These are phyloP conservation scores for Punctoribates punctum DNA, from an alignment of 2,888 invertebrate species.

Conservation along the genomic window DNA sequence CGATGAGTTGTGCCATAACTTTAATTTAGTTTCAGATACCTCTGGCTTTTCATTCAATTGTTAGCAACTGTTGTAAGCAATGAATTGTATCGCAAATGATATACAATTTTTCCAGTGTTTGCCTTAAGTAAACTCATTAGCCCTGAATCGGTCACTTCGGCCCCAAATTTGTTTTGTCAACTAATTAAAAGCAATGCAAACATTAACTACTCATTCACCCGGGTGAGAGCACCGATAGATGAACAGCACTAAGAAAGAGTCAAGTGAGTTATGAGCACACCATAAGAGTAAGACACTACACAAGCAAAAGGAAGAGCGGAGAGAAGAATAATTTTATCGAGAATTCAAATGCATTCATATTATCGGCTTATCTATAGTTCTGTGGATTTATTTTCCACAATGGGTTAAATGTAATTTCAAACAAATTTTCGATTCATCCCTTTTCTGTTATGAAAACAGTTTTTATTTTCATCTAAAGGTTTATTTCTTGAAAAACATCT, in stretches of 20 bases:
- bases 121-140: slow-evolving; percentile 11
- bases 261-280: too few relatives aligned
- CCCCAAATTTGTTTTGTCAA: not conserved
- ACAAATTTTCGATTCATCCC: too few relatives aligned
- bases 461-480: too few relatives aligned
- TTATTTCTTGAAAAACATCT: not conserved
- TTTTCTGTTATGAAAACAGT: too few relatives aligned
- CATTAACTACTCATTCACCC: not conserved
- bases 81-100: not conserved
- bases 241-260: not conserved
- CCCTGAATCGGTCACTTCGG: not conserved
- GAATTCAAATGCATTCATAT: too few relatives aligned
- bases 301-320: too few relatives aligned
- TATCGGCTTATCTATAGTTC: too few relatives aligned
- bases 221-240: not conserved
- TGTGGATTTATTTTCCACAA: too few relatives aligned
- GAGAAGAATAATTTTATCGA: too few relatives aligned
- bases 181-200: slow-evolving; percentile 13
- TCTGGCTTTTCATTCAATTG: not conserved
- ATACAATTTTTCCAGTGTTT: not conserved
- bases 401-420: too few relatives aligned
- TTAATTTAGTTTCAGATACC: not conserved
- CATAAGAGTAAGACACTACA: too few relatives aligned
- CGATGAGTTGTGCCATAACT: too few relatives aligned
- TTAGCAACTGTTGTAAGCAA: not conserved